Evolutionary conservation across 2,113 vertebrate genomes (phyloP), one percentile per base, ranked within the genome.

Genomic region (Chaetodon trifascialis): DNA sequence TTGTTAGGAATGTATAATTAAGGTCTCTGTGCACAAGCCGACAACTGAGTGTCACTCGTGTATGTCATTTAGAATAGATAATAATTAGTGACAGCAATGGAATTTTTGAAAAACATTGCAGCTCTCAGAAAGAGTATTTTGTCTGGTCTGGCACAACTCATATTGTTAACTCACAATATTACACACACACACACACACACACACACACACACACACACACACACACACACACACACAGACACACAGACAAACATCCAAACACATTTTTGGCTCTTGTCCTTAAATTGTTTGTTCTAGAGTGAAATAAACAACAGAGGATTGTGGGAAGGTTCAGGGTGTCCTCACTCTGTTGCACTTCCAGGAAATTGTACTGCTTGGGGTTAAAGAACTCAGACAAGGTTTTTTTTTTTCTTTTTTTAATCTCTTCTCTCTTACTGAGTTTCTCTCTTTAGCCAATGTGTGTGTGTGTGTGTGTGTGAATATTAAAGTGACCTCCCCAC

Each of bases 261-360:
- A 72, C 60, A 67, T 65, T 34, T 60, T 66, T 86, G 78, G 79
- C 79, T 62, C 16, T 16, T 2, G 3, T 73, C 47, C 79, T 54
- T 44, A 68, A 47, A 23, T 47, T 42, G 65, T 73, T 70, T 79
- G 79, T 59, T 71, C 52, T 65, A 58, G 55, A 77, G 34, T n/a
- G 72, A 63, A 62, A 69, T 73, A 42, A 55, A 79, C 65, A 82
- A 76, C 55, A 79, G 75, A 54, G 40, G 51, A 75, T 21, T 79
- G 74, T 85, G 71, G 49, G 77, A 76, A 79, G 15, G 25, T 84
- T 72, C 52, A 62, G 7, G 3, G 11, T 77, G 67, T 69, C 65
- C 71, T 75, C 42, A 21, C 46, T 58, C 15, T 36, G 75, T 47
- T 77, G 36, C 30, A 17, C 30, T 52, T 55, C 42, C n/a, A 68